These are phyloP conservation scores for Cynaeus angustus DNA, from an alignment of 2,888 invertebrate genomes.

Conservation along the genomic window DNA sequence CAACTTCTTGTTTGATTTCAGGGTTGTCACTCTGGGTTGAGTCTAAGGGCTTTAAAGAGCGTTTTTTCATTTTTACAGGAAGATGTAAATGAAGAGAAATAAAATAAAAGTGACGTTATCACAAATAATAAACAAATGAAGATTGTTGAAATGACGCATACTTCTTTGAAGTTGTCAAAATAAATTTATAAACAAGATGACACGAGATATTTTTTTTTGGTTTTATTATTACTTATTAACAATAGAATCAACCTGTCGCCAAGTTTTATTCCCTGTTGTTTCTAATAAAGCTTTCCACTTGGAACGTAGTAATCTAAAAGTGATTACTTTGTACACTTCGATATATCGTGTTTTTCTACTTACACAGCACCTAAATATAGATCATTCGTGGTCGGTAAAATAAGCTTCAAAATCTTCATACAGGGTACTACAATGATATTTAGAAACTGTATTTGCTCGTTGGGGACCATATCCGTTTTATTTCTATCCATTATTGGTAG, in stretches of 20 bases:
- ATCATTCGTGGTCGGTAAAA: constrained; percentile 74
- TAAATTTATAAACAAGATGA: background rate
- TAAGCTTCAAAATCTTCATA: constrained; percentile 72
- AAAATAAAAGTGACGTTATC: too few relatives aligned
- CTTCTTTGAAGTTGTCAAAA: too few relatives aligned
- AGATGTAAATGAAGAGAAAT: too few relatives aligned
- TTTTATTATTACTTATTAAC: constrained; percentile 16
- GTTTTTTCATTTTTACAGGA: too few relatives aligned
- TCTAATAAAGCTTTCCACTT: constrained; percentile 77
- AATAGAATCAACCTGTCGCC: constrained; percentile 74
- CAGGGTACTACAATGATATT: constrained; percentile 77
- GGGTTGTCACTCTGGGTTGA: too few relatives aligned
- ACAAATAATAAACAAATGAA: too few relatives aligned
- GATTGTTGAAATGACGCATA: too few relatives aligned
- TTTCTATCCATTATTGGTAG: constrained; percentile 79
- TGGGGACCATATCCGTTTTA: constrained; percentile 75
- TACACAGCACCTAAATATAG: constrained; percentile 74
- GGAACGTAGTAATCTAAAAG: constrained; percentile 71
- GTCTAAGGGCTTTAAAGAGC: too few relatives aligned
- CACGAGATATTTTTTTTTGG: too few relatives aligned
- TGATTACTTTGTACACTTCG: background rate
- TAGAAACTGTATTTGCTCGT: constrained; percentile 78
- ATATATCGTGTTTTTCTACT: constrained; percentile 50
- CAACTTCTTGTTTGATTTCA: constrained; percentile 2
- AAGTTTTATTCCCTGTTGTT: constrained; percentile 74